Evolutionary conservation across 2,113 vertebrate species (phyloP).

Genomic region (Cephalopterus ornatus): DNA sequence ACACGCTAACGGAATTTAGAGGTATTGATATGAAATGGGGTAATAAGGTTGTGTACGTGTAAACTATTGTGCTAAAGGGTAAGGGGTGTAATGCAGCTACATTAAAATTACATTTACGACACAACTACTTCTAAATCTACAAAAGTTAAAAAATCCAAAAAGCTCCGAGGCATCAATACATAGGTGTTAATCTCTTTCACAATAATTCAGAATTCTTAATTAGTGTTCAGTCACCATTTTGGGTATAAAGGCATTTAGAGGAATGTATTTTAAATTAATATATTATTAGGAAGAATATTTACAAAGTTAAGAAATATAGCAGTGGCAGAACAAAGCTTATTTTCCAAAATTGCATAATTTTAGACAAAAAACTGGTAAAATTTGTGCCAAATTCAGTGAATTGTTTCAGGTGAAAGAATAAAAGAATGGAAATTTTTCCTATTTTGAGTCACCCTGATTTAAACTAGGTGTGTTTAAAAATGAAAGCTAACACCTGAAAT

Average conservation of each 20-base stretch:
- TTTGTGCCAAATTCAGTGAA: not conserved
- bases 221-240: not conserved
- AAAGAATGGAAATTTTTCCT: not conserved
- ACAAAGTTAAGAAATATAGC: not conserved
- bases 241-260: not conserved
- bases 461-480: not conserved
- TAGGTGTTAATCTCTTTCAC: not conserved
- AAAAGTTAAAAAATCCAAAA: too few relatives aligned
- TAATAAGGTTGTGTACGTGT: too few relatives aligned
- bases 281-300: not conserved
- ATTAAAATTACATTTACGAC: too few relatives aligned
- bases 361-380: not conserved
- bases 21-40: too few relatives aligned
- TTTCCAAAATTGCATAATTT: not conserved
- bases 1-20: too few relatives aligned
- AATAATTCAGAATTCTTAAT: not conserved
- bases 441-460: not conserved
- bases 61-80: too few relatives aligned
- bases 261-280: not conserved
- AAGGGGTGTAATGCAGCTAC: too few relatives aligned
- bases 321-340: not conserved
- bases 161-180: too few relatives aligned
- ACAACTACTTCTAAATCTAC: too few relatives aligned
- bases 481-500: not conserved
- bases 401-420: not conserved